These are phyloP conservation scores for Holacanthus passer DNA, from an alignment of 2,113 vertebrate species.

Conservation along the genomic window DNA sequence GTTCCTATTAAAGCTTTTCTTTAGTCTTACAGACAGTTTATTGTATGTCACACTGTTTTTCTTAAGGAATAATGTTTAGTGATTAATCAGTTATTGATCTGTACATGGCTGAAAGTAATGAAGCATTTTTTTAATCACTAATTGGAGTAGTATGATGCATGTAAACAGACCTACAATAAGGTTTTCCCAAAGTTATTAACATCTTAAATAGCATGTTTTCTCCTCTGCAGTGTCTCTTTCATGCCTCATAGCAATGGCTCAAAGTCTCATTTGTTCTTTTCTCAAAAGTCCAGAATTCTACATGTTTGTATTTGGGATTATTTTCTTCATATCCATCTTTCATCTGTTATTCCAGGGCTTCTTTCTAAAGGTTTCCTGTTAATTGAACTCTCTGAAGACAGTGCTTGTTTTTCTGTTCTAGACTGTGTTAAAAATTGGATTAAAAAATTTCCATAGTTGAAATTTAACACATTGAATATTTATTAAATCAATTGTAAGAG, in stretches of 20 bases:
- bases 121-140: not conserved
- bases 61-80: not conserved
- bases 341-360: not conserved
- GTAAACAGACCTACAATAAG: constrained; percentile 21
- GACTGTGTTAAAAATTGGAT: not conserved
- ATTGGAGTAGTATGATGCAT: not conserved
- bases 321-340: not conserved
- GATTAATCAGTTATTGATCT: not conserved
- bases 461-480: no score
- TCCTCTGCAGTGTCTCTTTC: not conserved
- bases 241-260: not conserved
- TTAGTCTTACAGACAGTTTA: not conserved
- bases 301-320: not conserved
- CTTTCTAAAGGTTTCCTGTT: not conserved
- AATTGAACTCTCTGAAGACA: not conserved
- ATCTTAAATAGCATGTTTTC: not conserved
- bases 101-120: not conserved
- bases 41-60: not conserved
- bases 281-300: not conserved
- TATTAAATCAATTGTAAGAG: not conserved
- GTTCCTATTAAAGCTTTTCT: not conserved
- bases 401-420: not conserved
- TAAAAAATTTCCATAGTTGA: not conserved
- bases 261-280: not conserved
- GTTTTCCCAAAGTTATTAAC: not conserved